These are phyloP conservation scores for Perca schrenkii DNA, from an alignment of 2,113 vertebrate genomes.

Conservation along the genomic window DNA sequence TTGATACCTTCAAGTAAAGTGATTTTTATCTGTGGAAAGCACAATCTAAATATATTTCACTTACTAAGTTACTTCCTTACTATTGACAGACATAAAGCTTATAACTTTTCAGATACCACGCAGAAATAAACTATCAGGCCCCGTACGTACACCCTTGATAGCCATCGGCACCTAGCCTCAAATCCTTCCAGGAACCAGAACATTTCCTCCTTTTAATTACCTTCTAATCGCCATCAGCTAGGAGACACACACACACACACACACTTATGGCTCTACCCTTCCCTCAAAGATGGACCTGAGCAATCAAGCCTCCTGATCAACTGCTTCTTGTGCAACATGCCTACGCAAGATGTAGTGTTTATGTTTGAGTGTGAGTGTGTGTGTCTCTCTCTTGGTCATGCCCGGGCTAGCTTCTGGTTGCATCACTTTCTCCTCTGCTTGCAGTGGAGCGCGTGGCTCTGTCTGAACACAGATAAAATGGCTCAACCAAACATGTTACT, in stretches of 20 bases:
- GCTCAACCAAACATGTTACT: background rate
- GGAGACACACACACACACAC: conserved; percentile 25
- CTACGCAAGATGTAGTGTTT: background rate
- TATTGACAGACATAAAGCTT: background rate
- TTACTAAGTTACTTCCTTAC: too few relatives aligned
- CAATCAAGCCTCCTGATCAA: conserved; percentile 24
- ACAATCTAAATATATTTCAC: too few relatives aligned
- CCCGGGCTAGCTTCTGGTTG: conserved; percentile 46
- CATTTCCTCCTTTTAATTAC: background rate
- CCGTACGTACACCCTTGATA: background rate
- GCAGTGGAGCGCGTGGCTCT: background rate
- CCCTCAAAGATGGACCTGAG: conserved; percentile 43
- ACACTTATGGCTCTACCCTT: conserved; percentile 50
- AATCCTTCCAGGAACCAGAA: background rate
- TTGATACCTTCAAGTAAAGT: too few relatives aligned
- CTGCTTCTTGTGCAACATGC: conserved; percentile 42
- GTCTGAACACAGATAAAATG: conserved; percentile 19
- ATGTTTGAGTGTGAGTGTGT: conserved; percentile 1
- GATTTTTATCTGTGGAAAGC: too few relatives aligned
- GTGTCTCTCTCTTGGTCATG: conserved; percentile 36
- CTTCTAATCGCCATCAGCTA: conserved; percentile 21
- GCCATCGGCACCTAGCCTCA: conserved; percentile 2
- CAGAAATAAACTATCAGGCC: background rate
- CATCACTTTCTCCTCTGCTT: conserved; percentile 50
- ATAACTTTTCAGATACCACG: background rate